Evolutionary conservation across 2,113 vertebrate species (phyloP).

Genomic region (Python bivittatus): DNA sequence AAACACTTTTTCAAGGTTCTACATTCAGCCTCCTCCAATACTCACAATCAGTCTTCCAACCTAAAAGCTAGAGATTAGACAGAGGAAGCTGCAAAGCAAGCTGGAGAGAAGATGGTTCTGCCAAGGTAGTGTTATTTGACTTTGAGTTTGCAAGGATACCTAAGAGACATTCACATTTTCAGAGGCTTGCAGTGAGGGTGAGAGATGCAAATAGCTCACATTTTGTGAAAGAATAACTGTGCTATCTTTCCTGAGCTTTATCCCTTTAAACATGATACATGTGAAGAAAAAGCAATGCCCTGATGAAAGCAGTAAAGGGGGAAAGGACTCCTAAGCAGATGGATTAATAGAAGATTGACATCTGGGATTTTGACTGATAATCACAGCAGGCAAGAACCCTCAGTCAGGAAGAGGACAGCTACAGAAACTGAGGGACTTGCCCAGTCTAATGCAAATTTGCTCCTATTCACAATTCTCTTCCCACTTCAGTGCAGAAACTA

Average conservation of each 20-base stretch:
- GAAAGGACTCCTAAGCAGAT: not conserved
- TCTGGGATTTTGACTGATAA: not conserved
- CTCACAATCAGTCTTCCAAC: not conserved
- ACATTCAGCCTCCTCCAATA: not conserved
- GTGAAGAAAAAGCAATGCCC: not conserved
- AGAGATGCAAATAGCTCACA: not conserved
- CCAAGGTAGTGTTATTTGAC: not conserved
- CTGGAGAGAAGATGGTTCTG: not conserved
- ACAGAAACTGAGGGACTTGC: not conserved
- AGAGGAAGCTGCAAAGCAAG: not conserved
- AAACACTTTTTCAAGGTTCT: not conserved
- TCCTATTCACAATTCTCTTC: not conserved
- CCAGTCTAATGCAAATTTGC: not conserved
- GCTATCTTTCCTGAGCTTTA: not conserved
- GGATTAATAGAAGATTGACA: not conserved
- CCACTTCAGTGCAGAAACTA: not conserved
- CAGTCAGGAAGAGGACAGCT: not conserved
- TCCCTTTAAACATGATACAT: not conserved
- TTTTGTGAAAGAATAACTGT: not conserved
- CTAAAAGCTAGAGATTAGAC: not conserved
- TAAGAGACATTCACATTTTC: not conserved
- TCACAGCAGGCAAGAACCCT: not conserved
- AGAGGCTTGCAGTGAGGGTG: not conserved
- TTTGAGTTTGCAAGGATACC: not conserved
- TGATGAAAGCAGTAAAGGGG: not conserved